These are phyloP conservation scores for Hepsetus odoe DNA, from an alignment of 2,113 vertebrate species.

Conservation along the genomic window DNA sequence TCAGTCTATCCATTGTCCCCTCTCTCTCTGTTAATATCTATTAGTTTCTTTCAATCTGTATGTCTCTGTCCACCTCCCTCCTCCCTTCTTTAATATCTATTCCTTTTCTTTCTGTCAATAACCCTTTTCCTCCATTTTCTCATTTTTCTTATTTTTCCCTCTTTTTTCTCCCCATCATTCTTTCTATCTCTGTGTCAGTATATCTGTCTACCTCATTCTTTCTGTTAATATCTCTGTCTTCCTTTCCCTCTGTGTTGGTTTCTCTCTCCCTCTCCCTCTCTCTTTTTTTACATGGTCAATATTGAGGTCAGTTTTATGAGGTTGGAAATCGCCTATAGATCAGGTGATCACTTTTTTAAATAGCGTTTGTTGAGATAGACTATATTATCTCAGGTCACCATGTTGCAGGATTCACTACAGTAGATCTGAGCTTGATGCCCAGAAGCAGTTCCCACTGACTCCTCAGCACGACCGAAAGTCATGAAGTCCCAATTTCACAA, in stretches of 20 bases:
- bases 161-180: background rate
- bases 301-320: background rate
- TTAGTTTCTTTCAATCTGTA: background rate
- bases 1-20: no score
- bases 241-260: no score
- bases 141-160: background rate
- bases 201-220: no score
- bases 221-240: no score
- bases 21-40: background rate
- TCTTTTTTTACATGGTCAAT: background rate
- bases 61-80: background rate
- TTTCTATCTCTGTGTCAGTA: background rate
- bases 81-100: background rate
- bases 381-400: background rate
- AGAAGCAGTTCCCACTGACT: background rate
- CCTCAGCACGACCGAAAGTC: background rate
- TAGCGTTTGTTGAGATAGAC: background rate
- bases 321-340: background rate
- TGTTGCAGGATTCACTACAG: background rate
- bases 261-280: no score
- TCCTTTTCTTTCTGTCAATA: background rate
- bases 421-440: background rate
- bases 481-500: background rate
- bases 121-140: background rate
- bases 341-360: slow-evolving; percentile 12